Conservation (phyloP, 2,888 invertebrate species). For the Dendrolimus houi region DNA sequence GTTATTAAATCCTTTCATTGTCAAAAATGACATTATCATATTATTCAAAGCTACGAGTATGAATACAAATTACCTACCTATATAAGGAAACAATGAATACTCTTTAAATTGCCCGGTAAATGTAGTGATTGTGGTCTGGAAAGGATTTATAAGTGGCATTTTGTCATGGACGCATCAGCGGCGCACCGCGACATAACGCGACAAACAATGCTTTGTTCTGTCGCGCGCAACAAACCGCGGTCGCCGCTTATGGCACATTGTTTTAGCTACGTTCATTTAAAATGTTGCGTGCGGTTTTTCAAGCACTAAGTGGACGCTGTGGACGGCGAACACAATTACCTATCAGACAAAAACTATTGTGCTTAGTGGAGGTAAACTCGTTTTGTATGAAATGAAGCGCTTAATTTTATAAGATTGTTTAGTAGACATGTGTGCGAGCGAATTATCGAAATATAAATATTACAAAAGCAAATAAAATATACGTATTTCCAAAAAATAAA, state of each 20-base stretch:
- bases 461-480: too few species aligned
- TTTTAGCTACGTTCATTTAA: conserved; percentile 30
- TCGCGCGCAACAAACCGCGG: conserved; percentile 18
- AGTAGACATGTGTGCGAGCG: too few species aligned
- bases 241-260: conserved; percentile 32
- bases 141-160: conserved; percentile 13
- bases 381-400: too few species aligned
- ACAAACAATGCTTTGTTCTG: conserved; percentile 25
- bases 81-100: background rate
- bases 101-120: background rate
- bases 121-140: background rate
- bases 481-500: too few species aligned
- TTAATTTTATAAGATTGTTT: too few species aligned
- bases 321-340: background rate
- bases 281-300: conserved; percentile 28
- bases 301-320: conserved; percentile 13
- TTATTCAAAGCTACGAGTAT: too few species aligned
- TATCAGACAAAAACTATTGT: background rate
- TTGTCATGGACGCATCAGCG: conserved; percentile 18
- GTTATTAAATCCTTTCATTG: too few species aligned
- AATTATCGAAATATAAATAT: too few species aligned
- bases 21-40: too few species aligned
- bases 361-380: background rate
- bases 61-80: too few species aligned
- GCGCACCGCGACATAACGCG: conserved; percentile 12